Base-by-base conservation (phyloP, 2,888 invertebrate species). In the Dicranocentrus wangi region DNA sequence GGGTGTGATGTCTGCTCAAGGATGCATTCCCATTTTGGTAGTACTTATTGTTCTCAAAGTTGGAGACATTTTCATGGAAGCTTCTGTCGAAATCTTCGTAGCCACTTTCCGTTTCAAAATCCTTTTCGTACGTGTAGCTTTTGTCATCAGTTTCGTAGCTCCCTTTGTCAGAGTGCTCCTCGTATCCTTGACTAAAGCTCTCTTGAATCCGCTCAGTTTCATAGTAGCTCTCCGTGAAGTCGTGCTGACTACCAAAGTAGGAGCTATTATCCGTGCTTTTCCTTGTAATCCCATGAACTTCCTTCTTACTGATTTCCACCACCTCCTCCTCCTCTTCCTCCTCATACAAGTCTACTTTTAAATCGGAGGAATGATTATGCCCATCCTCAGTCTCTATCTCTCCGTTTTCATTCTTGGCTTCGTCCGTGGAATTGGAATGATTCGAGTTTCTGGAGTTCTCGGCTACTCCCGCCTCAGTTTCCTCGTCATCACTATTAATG, bases 81-180 rank as follows among this genome's bases (percentile, higher is more conserved):
- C 71, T 81, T 32, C 53, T 15, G 19, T 81, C 81, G 63, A 75
- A 81, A 10, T 81, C 81, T 17, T 81, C 81, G 43, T 75, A 81
- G 0, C 75, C 81, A 55, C 75, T 75, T 23, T 81, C 81, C 17
- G 15, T 70, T 58, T 81, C 81, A 55, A 80, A 80, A 23, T 81
- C 81, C 69, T 75, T 81, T 10, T 81, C 81, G 17, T 53, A 81
- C 15, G 55, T 55, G 47, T 75, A 75, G 43, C 75, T 81, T 53
- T 81, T 81, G 15, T 81, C 81, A 2, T 69, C 75, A 1, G 47
- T 23, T 2, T 69, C 65, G 53, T 75, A 68, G 19, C 55, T 63
- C 10, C 60, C 47, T 51, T 72, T 79, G 17, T 65, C 27, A 2
- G 60, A 60, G 1, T 51, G 51, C 21, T 80, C 73, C 10, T 66